Evolutionary conservation across 1,140 invertebrate species (phyloP).

Genomic region (Camponotus floridanus): DNA sequence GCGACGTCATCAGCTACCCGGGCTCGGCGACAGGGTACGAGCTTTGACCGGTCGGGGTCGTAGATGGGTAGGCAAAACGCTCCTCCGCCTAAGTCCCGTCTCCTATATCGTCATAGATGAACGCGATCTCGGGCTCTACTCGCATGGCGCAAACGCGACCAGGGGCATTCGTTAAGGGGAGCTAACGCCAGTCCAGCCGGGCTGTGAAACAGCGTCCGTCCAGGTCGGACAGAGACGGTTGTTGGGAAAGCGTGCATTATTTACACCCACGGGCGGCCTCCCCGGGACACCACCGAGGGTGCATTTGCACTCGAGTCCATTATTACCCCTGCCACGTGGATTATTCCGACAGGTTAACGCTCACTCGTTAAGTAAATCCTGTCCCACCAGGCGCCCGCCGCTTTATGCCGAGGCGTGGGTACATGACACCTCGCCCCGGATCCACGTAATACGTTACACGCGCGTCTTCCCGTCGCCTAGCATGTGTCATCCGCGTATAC

Average conservation of each 20-base stretch:
- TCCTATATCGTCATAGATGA: slow-evolving; percentile 55
- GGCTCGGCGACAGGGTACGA: background rate
- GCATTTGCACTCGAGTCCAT: slow-evolving; percentile 81
- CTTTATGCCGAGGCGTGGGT: slow-evolving; percentile 31
- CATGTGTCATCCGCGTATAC: slow-evolving; percentile 1
- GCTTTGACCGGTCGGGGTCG: slow-evolving; percentile 48
- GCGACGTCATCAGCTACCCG: slow-evolving; percentile 29
- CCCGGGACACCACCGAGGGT: slow-evolving; percentile 65
- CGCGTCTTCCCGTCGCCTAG: slow-evolving; percentile 36
- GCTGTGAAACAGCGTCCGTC: slow-evolving; percentile 12
- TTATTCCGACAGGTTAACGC: slow-evolving; percentile 83
- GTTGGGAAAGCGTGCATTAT: slow-evolving; percentile 61
- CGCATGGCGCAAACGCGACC: slow-evolving; percentile 49
- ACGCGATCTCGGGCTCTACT: slow-evolving; percentile 58
- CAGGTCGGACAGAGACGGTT: slow-evolving; percentile 36
- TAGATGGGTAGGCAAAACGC: slow-evolving; percentile 19
- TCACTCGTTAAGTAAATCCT: slow-evolving; percentile 82
- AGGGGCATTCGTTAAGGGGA: slow-evolving; percentile 37
- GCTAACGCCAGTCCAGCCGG: slow-evolving; percentile 1
- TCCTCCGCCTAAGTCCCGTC: slow-evolving; percentile 42
- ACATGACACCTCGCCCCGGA: slow-evolving; percentile 52
- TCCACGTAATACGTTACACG: slow-evolving; percentile 51
- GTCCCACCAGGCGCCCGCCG: slow-evolving; percentile 53
- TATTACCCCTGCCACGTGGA: slow-evolving; percentile 79
- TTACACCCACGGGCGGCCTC: slow-evolving; percentile 37